Conservation (phyloP, 2,113 vertebrate species). For the Xiphophorus hellerii region DNA sequence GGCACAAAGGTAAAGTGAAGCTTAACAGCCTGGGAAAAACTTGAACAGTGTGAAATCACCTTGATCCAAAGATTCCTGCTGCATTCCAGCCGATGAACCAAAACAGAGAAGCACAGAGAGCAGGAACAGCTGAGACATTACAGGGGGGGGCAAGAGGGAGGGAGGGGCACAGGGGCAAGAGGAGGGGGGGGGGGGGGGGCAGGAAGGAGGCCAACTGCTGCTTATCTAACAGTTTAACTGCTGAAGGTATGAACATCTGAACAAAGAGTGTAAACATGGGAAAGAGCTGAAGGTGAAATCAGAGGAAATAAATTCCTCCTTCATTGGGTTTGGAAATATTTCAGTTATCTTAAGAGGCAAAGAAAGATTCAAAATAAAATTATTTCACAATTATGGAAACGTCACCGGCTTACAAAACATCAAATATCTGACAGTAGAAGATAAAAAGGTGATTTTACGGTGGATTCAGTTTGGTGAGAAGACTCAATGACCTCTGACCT, state of each 20-base stretch:
- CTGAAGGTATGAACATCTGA: slow-evolving; percentile 44
- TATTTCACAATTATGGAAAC: too few relatives aligned
- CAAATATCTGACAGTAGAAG: too few relatives aligned
- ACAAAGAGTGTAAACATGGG: slow-evolving; percentile 38
- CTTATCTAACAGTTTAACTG: slow-evolving; percentile 55
- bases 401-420: too few relatives aligned
- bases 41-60: slow-evolving; percentile 84
- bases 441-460: too few relatives aligned
- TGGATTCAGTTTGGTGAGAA: too few relatives aligned
- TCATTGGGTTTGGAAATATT: too few relatives aligned
- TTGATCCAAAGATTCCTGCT: slow-evolving; percentile 84
- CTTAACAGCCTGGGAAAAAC: slow-evolving; percentile 82
- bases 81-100: slow-evolving; percentile 81
- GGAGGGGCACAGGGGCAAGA: neutral
- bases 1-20: slow-evolving; percentile 81
- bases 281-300: too few relatives aligned
- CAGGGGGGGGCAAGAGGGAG: slow-evolving; percentile 47
- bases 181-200: slow-evolving; percentile 32
- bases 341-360: too few relatives aligned
- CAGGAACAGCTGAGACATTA: slow-evolving; percentile 78
- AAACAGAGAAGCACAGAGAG: slow-evolving; percentile 77
- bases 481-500: too few relatives aligned
- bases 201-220: slow-evolving; percentile 68
- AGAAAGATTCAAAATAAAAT: too few relatives aligned
- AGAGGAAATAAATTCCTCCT: too few relatives aligned